Base-by-base conservation (phyloP, 64 coral and sea anemone genomes). In the Orbicella faveolata region DNA sequence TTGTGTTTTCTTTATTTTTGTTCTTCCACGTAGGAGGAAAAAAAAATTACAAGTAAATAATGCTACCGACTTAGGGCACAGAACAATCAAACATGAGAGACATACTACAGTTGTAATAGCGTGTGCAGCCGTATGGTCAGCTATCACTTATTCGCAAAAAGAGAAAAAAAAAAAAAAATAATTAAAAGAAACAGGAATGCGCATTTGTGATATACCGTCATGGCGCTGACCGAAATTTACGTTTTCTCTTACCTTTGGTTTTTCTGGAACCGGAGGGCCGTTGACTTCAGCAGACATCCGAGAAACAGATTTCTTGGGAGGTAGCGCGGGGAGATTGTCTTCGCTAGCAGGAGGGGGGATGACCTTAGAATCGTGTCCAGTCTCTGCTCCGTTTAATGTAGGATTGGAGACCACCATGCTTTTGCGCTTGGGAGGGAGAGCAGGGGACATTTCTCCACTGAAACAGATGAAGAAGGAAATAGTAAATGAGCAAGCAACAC, bases 291-390 rank as follows among this genome's bases (percentile, higher is more conserved):
- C 16, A 39, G 80, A 83, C 80, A 83, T 65, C 17, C 80, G 61
- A 67, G 80, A 83, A 9, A 83, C 80, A 34, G 80, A 83, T 66
- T 84, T 91, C 81, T 83, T 85, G 26, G 90, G 90, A 53, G 82
- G 81, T 51, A 83, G 20, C 1, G 82, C 74, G 13, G 90, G 90
- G 21, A 77, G 61, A 77, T 77, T 78, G 21, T 68, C 81, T 48
- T 74, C 52, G 6, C 26, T 16, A 67, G 70, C 23, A 55, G 81
- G 33, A 52, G 57, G 73, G 3, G 57, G 73, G 11, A 53, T 39
- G 35, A 17, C 12, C 59, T 65, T 54, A 53, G 75, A 77, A 18
- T 64, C 73, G 36, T 62, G 54, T 21, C 7, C 30, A 61, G 21
- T 11, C 0, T 3, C 59, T 61, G 61, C n/a, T 77, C 53, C 72